These are phyloP conservation scores for Procavia capensis DNA, from an alignment of 2,113 vertebrate genomes.

Conservation along the genomic window DNA sequence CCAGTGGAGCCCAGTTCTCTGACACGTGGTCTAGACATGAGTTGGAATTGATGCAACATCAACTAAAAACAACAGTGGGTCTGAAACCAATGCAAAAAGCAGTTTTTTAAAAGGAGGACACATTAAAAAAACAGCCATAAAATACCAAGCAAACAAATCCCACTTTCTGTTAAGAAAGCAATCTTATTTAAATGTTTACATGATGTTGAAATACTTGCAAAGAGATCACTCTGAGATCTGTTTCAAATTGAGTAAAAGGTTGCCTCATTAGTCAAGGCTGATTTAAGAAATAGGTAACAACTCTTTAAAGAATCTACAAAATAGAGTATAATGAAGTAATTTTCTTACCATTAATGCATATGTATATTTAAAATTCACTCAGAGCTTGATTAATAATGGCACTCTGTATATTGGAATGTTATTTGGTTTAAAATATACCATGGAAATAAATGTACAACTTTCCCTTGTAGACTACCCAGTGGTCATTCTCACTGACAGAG, in stretches of 20 bases:
- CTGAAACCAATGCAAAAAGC: background rate
- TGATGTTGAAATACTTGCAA: slow-evolving; percentile 1
- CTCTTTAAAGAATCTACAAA: background rate
- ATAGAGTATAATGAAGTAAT: background rate
- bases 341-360: background rate
- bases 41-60: background rate
- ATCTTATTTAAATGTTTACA: background rate
- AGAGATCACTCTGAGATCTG: background rate
- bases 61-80: background rate
- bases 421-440: background rate
- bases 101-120: background rate
- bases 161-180: slow-evolving; percentile 9
- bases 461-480: background rate
- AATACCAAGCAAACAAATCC: slow-evolving; percentile 21
- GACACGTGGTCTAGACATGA: background rate
- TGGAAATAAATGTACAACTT: background rate
- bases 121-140: background rate
- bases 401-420: background rate
- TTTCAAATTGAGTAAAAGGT: slow-evolving; percentile 17
- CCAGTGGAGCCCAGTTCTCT: background rate
- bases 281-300: slow-evolving; percentile 8
- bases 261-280: background rate
- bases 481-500: background rate
- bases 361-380: background rate
- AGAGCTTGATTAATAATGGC: background rate